Evolutionary conservation across 1,140 invertebrate species (phyloP).

Genomic region (Procambarus virginalis): DNA sequence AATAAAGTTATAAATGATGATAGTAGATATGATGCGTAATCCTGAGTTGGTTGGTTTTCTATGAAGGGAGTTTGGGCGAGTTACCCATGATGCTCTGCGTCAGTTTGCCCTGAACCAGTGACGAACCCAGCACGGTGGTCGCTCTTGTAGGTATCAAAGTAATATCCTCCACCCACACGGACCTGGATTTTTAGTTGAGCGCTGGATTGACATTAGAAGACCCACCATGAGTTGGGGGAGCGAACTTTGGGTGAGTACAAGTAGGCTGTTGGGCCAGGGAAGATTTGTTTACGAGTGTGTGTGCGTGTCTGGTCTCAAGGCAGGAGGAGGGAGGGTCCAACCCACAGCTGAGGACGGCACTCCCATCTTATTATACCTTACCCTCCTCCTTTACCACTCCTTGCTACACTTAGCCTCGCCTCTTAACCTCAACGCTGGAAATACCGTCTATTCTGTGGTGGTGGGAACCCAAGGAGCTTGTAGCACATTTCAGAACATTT

Average conservation of each 20-base stretch:
- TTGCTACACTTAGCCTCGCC: too few relatives aligned
- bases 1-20: neutral
- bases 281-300: neutral
- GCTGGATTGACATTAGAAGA: neutral
- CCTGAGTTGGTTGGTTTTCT: neutral
- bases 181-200: slow-evolving; percentile 1
- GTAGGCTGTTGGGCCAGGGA: neutral
- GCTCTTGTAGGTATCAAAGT: neutral
- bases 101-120: neutral
- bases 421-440: too few relatives aligned
- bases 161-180: neutral
- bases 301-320: slow-evolving; percentile 3
- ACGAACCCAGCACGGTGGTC: too few relatives aligned
- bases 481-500: neutral
- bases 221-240: slow-evolving; percentile 6
- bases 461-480: too few relatives aligned
- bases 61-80: neutral
- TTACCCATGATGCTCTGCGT: slow-evolving; percentile 6
- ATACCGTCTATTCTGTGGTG: too few relatives aligned
- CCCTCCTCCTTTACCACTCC: neutral
- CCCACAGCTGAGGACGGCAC: slow-evolving; percentile 1
- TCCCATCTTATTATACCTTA: neutral
- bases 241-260: neutral
- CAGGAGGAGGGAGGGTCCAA: slow-evolving; percentile 6
- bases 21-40: neutral